These are phyloP conservation scores for Trachelus troglodyta DNA, from an alignment of 2,888 invertebrate genomes.

Conservation along the genomic window DNA sequence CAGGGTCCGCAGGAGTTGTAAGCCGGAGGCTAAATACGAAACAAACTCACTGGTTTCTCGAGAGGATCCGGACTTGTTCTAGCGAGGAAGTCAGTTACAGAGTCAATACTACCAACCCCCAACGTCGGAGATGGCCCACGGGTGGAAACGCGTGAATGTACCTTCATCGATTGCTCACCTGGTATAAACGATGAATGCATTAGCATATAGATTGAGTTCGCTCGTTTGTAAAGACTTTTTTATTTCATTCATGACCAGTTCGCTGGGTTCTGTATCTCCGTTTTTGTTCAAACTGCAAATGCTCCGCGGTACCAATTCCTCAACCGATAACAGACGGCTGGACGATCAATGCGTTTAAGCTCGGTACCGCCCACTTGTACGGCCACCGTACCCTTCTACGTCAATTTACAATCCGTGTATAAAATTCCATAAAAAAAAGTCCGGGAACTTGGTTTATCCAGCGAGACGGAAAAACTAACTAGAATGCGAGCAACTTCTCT, in stretches of 20 bases:
- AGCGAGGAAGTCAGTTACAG: neutral
- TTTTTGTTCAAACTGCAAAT: constrained; percentile 4
- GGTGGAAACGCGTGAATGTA: neutral
- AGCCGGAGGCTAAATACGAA: constrained; percentile 31
- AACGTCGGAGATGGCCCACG: neutral
- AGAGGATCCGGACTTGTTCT: neutral
- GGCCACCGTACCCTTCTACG: neutral
- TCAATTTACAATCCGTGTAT: neutral
- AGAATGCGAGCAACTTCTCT: neutral
- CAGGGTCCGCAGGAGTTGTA: constrained; percentile 27
- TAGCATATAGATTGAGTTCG: constrained; percentile 51
- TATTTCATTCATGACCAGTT: constrained; percentile 5
- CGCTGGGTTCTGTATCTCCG: neutral
- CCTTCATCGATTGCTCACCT: constrained; percentile 23
- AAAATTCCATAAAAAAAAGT: neutral
- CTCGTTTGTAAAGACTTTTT: constrained; percentile 12
- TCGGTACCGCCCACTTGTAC: neutral
- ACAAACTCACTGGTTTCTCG: neutral
- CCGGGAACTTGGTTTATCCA: neutral
- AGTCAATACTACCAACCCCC: neutral
- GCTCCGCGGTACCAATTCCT: neutral
- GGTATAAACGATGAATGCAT: constrained; percentile 41
- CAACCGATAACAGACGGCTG: neutral
- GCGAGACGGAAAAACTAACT: neutral
- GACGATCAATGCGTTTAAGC: neutral